phyloP scores from a whole-genome alignment of 1,140 invertebrate species.

The Micrasema longulum region DNA sequence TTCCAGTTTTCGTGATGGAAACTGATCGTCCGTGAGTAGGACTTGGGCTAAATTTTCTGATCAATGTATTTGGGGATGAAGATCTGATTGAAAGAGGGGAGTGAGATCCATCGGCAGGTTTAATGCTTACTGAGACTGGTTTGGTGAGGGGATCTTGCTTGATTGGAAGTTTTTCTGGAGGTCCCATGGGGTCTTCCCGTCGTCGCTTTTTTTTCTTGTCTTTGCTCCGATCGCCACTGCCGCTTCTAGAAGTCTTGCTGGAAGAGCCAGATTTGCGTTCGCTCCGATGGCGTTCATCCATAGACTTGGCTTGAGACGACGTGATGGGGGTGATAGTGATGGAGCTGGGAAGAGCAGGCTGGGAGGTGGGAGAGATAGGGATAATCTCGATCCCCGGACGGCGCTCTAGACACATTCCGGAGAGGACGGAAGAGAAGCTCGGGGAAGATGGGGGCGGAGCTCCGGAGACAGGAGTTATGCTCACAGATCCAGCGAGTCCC shows the following conservation, averaged over 20 bases:
- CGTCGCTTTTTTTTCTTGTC: conserved; percentile 85
- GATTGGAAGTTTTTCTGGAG: conserved; percentile 81
- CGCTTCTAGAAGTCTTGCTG: conserved; percentile 58
- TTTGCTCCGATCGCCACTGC: conserved; percentile 73
- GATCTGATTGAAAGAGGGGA: conserved; percentile 71
- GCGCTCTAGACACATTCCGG: conserved; percentile 73
- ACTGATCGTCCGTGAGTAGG: conserved; percentile 74
- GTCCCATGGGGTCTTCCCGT: conserved; percentile 85
- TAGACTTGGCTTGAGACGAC: conserved; percentile 68
- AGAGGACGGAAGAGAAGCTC: conserved; percentile 72
- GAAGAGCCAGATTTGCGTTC: conserved; percentile 76
- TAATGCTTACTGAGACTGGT: conserved; percentile 79
- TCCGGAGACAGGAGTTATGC: conserved; percentile 80
- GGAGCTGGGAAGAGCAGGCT: conserved; percentile 76
- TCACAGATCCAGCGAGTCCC: conserved; percentile 77
- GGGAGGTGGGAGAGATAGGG: conserved; percentile 74
- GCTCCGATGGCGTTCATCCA: conserved; percentile 72
- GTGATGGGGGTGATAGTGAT: conserved; percentile 88
- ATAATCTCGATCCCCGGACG: conserved; percentile 85
- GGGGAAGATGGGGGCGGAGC: conserved; percentile 49
- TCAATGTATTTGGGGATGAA: conserved; percentile 73
- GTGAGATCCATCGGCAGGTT: conserved; percentile 76
- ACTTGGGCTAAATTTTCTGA: conserved; percentile 77
- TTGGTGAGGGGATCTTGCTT: conserved; percentile 80
- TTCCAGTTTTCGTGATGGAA: conserved; percentile 66